These are phyloP conservation scores for Epinephelus awoara DNA, from an alignment of 2,797 vertebrate genomes.

Conservation along the genomic window DNA sequence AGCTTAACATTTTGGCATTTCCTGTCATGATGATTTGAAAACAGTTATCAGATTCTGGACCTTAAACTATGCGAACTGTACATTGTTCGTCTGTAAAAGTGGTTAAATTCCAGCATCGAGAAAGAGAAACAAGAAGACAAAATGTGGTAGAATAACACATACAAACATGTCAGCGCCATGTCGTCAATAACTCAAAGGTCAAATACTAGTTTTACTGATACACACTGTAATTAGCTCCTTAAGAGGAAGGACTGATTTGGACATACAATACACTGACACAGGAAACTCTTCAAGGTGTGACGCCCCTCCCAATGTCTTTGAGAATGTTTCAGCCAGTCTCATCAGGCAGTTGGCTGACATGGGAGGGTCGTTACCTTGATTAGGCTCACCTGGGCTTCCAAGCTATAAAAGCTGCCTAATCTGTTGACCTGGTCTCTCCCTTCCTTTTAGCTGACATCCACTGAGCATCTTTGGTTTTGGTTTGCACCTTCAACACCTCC, in stretches of 20 bases:
- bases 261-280: not conserved
- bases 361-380: too few relatives aligned
- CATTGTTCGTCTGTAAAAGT: not conserved
- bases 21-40: not conserved
- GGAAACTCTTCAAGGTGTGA: not conserved
- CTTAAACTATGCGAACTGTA: not conserved
- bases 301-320: too few relatives aligned
- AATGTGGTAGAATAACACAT: too few relatives aligned
- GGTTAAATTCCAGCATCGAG: not conserved
- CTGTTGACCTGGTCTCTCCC: too few relatives aligned
- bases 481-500: too few relatives aligned
- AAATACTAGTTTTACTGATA: not conserved
- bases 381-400: too few relatives aligned
- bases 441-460: too few relatives aligned
- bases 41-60: not conserved
- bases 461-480: too few relatives aligned
- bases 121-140: not conserved
- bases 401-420: too few relatives aligned
- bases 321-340: too few relatives aligned
- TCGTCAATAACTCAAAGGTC: not conserved
- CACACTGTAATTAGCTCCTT: not conserved
- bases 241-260: not conserved
- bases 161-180: not conserved
- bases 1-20: constrained; percentile 2
- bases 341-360: too few relatives aligned